Conservation (phyloP, 2,888 invertebrate species). For the Pomacea canaliculata region DNA sequence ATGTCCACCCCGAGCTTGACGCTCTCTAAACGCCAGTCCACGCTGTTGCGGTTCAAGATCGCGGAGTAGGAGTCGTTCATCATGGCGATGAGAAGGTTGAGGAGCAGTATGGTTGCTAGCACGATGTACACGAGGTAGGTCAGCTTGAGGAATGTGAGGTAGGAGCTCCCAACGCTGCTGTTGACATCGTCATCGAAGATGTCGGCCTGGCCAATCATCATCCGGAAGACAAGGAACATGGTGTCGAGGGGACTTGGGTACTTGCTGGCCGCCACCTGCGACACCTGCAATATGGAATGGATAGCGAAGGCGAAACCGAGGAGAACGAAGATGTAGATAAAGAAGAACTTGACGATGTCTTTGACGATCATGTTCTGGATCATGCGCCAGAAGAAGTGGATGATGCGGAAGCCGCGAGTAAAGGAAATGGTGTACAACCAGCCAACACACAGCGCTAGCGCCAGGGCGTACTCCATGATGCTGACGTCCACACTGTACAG, state of each 20-base stretch:
- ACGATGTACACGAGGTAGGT: slow-evolving; percentile 63
- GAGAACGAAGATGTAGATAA: slow-evolving; percentile 64
- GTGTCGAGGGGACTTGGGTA: slow-evolving; percentile 53
- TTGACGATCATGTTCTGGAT: slow-evolving; percentile 63
- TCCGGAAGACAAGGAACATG: slow-evolving; percentile 62
- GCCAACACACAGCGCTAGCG: slow-evolving; percentile 56
- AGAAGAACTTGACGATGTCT: slow-evolving; percentile 62
- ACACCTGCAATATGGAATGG: slow-evolving; percentile 56
- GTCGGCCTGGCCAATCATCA: slow-evolving; percentile 66
- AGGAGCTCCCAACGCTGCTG: slow-evolving; percentile 14
- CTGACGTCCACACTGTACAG: slow-evolving; percentile 39
- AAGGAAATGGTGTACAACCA: slow-evolving; percentile 66
- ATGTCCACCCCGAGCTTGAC: slow-evolving; percentile 61
- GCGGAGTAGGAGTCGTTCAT: slow-evolving; percentile 63
- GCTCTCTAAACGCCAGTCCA: slow-evolving; percentile 64
- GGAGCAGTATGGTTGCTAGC: slow-evolving; percentile 55
- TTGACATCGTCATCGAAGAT: slow-evolving; percentile 54
- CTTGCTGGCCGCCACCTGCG: slow-evolving; percentile 33
- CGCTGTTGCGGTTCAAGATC: slow-evolving; percentile 52
- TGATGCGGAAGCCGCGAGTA: slow-evolving; percentile 62
- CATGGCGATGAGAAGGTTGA: slow-evolving; percentile 64
- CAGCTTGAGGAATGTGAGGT: slow-evolving; percentile 43
- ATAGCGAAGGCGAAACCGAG: slow-evolving; percentile 65
- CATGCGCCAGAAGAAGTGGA: slow-evolving; percentile 66
- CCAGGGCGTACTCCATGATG: slow-evolving; percentile 59